Evolutionary conservation across 2,888 invertebrate species (phyloP).

Genomic region (Cremastinae sp.): DNA sequence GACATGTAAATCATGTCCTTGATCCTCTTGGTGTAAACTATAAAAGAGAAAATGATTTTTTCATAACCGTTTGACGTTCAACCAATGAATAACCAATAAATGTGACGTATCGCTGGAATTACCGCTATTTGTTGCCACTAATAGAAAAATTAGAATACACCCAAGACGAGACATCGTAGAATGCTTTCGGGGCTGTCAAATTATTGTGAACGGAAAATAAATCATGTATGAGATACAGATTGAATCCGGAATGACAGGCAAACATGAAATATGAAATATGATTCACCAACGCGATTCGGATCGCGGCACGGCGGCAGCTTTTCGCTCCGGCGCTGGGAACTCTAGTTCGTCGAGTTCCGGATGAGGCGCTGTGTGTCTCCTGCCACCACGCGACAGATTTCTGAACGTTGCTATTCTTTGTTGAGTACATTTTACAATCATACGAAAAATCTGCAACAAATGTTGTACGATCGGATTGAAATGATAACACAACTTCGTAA

Average conservation of each 20-base stretch:
- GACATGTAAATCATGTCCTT: constrained; percentile 90
- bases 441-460: too few relatives aligned
- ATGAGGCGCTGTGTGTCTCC: too few relatives aligned
- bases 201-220: constrained; percentile 26
- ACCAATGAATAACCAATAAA: constrained; percentile 25
- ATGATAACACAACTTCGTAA: too few relatives aligned
- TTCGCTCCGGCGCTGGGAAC: too few relatives aligned
- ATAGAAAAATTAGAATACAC: constrained; percentile 52
- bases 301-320: too few relatives aligned
- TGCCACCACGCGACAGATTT: too few relatives aligned
- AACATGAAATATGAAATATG: constrained; percentile 20
- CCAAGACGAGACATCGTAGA: constrained; percentile 52
- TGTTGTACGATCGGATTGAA: too few relatives aligned
- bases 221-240: constrained; percentile 24
- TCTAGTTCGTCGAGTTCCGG: too few relatives aligned
- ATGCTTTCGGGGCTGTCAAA: constrained; percentile 48
- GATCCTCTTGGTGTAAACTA: constrained; percentile 84
- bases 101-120: constrained; percentile 10
- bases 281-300: not conserved
- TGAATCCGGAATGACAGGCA: constrained; percentile 13
- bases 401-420: too few relatives aligned
- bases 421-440: too few relatives aligned
- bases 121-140: constrained; percentile 51
- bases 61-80: not conserved
- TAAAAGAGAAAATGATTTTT: constrained; percentile 38